phyloP scores from a whole-genome alignment of 2,797 vertebrate species.

The Oreortyx pictus region DNA sequence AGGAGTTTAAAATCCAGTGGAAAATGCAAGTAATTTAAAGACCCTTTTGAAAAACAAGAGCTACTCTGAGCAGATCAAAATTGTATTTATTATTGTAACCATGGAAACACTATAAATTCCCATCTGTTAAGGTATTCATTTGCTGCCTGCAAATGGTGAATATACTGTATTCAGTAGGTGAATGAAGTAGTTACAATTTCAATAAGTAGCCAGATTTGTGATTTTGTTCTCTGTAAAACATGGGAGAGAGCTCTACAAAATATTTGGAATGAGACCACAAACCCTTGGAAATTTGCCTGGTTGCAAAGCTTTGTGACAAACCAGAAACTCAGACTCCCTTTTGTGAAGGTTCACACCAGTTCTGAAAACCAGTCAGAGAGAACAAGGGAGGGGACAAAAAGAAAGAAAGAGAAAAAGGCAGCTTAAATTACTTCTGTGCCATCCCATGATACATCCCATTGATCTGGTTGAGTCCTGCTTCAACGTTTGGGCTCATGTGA shows the following conservation, averaged over 20 bases:
- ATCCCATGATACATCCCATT: neutral
- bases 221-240: constrained; percentile 21
- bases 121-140: constrained; percentile 61
- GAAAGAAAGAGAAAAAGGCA: no score
- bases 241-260: neutral
- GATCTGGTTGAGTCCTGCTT: neutral
- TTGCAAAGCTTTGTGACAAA: neutral
- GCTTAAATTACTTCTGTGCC: neutral
- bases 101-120: constrained; percentile 71
- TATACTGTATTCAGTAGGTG: constrained; percentile 36
- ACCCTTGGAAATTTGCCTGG: constrained; percentile 16
- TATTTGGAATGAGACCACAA: constrained; percentile 43
- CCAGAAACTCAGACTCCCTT: neutral
- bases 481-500: neutral
- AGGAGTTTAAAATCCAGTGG: constrained; percentile 22
- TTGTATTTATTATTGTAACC: constrained; percentile 69
- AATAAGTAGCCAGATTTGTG: constrained; percentile 21
- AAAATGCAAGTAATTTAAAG: constrained; percentile 55
- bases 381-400: accelerated
- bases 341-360: neutral
- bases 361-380: neutral
- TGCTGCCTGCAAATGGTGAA: constrained; percentile 55
- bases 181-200: constrained; percentile 52
- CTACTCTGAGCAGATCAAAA: constrained; percentile 38
- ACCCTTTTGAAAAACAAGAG: constrained; percentile 47